phyloP scores from a whole-genome alignment of 92 coral and sea anemone genomes.

The Hydrozoanthus gracilis region DNA sequence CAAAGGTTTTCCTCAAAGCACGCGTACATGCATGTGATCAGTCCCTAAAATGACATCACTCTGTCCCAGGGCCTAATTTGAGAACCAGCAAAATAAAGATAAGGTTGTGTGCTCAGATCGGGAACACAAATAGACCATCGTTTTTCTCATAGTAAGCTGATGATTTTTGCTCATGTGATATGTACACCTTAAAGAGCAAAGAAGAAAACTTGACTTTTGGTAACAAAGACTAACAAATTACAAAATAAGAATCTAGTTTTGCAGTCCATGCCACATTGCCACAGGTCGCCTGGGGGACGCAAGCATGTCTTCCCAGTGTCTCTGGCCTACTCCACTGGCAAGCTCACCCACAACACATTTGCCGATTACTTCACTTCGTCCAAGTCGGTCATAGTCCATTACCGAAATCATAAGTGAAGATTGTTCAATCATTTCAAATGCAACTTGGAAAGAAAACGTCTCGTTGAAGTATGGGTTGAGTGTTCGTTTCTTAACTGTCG shows the following conservation, averaged over 20 bases:
- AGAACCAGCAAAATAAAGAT: too few species aligned
- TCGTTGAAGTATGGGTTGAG: constrained; percentile 97
- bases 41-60: too few species aligned
- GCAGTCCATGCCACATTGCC: constrained; percentile 96
- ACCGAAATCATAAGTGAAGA: constrained; percentile 89
- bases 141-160: too few species aligned
- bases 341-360: constrained; percentile 95
- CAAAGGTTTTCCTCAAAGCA: too few species aligned
- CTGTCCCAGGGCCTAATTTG: too few species aligned
- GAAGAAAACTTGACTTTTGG: neutral
- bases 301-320: constrained; percentile 97
- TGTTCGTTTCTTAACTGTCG: constrained; percentile 97
- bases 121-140: too few species aligned
- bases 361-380: constrained; percentile 97
- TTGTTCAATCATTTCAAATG: constrained; percentile 93
- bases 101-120: too few species aligned
- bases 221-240: neutral
- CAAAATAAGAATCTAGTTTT: constrained; percentile 54
- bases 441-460: constrained; percentile 90
- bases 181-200: neutral
- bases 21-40: too few species aligned
- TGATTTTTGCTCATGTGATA: too few species aligned
- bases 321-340: constrained; percentile 88
- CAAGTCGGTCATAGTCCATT: constrained; percentile 94
- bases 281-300: constrained; percentile 93